These are phyloP conservation scores for Tylochromis polylepis DNA, from an alignment of 2,113 vertebrate species.

Conservation along the genomic window DNA sequence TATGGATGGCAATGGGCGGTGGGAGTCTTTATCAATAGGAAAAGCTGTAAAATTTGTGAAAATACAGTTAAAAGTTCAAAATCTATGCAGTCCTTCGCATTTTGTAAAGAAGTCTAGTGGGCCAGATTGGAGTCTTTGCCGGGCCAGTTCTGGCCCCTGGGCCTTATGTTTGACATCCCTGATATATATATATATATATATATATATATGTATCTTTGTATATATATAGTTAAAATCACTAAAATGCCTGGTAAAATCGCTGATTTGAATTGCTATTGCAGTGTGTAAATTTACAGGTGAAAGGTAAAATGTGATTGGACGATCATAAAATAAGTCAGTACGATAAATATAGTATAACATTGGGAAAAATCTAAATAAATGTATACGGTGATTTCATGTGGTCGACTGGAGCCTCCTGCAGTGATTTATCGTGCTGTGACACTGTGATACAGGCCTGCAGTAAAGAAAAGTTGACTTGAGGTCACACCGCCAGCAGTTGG, in stretches of 20 bases:
- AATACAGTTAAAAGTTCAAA: not conserved
- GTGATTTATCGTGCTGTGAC: not conserved
- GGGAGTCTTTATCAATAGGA: not conserved
- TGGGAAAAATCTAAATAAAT: not conserved
- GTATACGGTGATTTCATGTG: not conserved
- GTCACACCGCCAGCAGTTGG: conserved; percentile 44
- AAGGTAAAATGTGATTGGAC: not conserved
- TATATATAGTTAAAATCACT: not conserved
- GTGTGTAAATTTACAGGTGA: not conserved
- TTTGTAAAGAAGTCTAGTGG: not conserved
- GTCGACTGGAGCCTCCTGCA: not conserved
- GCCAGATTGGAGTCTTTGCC: not conserved
- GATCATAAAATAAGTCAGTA: not conserved
- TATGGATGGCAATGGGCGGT: not conserved
- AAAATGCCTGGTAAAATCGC: not conserved
- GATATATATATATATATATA: not conserved
- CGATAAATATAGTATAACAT: not conserved
- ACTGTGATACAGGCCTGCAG: conserved; percentile 19
- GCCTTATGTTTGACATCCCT: not conserved
- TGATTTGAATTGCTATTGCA: not conserved
- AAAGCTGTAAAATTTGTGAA: not conserved
- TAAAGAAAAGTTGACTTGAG: conserved; percentile 43
- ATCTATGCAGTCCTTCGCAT: not conserved
- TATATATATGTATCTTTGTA: not conserved
- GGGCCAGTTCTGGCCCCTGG: not conserved